Conservation (phyloP, 2,888 invertebrate genomes). For the Latheticus oryzae region DNA sequence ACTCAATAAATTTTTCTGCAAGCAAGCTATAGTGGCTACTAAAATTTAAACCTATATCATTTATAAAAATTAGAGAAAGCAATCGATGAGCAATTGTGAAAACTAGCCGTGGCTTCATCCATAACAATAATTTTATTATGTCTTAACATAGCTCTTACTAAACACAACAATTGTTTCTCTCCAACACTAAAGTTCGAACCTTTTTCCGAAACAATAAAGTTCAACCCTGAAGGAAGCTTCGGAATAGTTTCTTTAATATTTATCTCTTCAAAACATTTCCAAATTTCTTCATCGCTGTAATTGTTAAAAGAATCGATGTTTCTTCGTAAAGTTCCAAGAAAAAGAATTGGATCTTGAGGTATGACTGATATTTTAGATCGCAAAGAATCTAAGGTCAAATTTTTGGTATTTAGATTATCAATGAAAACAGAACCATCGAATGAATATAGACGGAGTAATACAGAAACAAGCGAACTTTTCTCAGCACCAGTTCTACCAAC, state of each 20-base stretch:
- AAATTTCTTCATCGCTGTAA: neutral
- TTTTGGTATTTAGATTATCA: neutral
- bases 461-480: constrained; percentile 1
- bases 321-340: constrained; percentile 1
- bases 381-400: neutral
- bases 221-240: too few species aligned
- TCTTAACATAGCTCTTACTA: constrained; percentile 68
- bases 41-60: too few species aligned
- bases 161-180: constrained; percentile 69
- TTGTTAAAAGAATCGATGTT: constrained; percentile 5
- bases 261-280: constrained; percentile 5
- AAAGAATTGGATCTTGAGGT: constrained; percentile 9
- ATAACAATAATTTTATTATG: constrained; percentile 66
- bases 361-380: constrained; percentile 4
- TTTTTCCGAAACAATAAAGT: too few species aligned
- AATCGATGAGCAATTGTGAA: constrained; percentile 63
- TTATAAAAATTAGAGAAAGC: too few species aligned
- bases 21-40: too few species aligned
- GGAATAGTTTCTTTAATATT: too few species aligned
- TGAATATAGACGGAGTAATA: neutral
- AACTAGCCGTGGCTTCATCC: constrained; percentile 69
- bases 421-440: neutral
- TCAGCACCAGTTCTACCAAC: constrained; percentile 8
- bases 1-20: too few species aligned
- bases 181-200: constrained; percentile 63